Evolutionary conservation across 2,888 invertebrate genomes (phyloP).

Genomic region (Dryococelus australis): DNA sequence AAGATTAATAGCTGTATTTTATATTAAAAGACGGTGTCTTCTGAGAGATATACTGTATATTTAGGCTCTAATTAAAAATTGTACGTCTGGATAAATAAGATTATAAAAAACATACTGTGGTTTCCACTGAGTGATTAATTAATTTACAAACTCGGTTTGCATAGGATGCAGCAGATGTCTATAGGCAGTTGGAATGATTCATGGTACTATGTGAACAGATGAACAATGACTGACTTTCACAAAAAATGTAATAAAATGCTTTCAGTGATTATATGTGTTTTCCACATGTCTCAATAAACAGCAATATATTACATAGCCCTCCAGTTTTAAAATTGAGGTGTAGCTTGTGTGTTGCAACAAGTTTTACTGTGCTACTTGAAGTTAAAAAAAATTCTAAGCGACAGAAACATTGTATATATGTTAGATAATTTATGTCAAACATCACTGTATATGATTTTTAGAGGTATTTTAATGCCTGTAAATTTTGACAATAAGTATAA

Average conservation of each 20-base stretch:
- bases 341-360: not conserved
- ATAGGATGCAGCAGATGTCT: too few species aligned
- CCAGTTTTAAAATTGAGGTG: not conserved
- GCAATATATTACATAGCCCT: not conserved
- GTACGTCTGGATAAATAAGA: too few species aligned
- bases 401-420: not conserved
- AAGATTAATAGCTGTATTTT: too few species aligned
- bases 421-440: not conserved
- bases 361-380: not conserved
- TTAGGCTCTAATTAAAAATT: too few species aligned
- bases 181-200: not conserved
- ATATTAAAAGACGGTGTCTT: too few species aligned
- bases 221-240: not conserved
- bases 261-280: not conserved
- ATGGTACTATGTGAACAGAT: not conserved
- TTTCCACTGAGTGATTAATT: too few species aligned
- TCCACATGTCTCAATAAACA: not conserved
- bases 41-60: too few species aligned
- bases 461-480: not conserved
- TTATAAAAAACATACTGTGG: too few species aligned
- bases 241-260: not conserved
- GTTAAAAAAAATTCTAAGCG: not conserved
- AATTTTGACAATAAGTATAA: slow-evolving; percentile 1
- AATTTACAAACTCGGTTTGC: too few species aligned
- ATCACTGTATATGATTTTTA: not conserved